Conservation (phyloP, 2,888 invertebrate species). For the Cantharis lateralis region DNA sequence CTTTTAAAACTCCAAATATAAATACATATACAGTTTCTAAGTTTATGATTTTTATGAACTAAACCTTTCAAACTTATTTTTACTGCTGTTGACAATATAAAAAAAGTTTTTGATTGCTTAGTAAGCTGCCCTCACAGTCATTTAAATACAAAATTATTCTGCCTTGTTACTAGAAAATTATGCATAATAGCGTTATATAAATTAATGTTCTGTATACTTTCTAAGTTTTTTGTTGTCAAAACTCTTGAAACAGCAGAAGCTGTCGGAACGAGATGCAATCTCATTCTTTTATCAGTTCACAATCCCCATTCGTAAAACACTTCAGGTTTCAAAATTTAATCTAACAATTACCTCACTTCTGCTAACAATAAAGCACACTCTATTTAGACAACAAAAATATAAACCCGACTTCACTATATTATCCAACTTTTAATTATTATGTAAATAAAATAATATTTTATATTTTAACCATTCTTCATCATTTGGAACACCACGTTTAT, state of each 20-base stretch:
- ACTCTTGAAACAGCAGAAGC: neutral
- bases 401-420: neutral
- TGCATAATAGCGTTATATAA: slow-evolving; percentile 3
- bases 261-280: neutral
- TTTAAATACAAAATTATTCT: slow-evolving; percentile 4
- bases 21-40: slow-evolving; percentile 15
- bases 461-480: neutral
- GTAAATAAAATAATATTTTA: neutral
- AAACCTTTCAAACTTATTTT: slow-evolving; percentile 10
- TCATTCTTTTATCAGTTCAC: neutral
- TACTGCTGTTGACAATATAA: slow-evolving; percentile 17
- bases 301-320: neutral
- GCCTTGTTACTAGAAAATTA: neutral
- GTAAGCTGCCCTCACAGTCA: slow-evolving; percentile 7
- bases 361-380: neutral
- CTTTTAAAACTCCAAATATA: slow-evolving; percentile 20
- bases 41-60: slow-evolving; percentile 15
- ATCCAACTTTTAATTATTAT: neutral
- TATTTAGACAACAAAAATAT: neutral
- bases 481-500: neutral
- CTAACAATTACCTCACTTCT: neutral
- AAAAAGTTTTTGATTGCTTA: slow-evolving; percentile 17
- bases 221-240: neutral
- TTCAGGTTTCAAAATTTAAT: neutral
- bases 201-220: slow-evolving; percentile 4